Base-by-base conservation (phyloP, 2,113 vertebrate genomes). In the Oncorhynchus mykiss region DNA sequence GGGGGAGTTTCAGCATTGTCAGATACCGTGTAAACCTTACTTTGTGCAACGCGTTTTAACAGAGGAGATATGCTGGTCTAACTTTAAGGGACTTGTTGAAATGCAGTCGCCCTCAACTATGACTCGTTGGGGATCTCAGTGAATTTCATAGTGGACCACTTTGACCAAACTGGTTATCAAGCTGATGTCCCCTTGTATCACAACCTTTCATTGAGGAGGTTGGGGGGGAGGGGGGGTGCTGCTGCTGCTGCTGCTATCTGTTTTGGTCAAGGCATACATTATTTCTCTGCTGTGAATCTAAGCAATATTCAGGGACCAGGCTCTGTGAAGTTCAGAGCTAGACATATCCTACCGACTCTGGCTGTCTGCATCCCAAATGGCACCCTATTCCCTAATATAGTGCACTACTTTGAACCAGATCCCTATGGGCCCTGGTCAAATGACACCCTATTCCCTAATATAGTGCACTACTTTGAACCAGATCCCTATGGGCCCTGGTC, bases 151-250 rank as follows among this genome's bases (percentile, higher is more conserved):
- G 67, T 49, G 74, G 67, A 34, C 71, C 71, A 74, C 57, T 73
- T 51, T 78, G 59, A 77, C 70, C 31, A 54, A 67, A 20, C 12
- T 14, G 27, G 75, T 76, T 73, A 51, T 77, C 14, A 74, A 79
- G 78, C 57, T 7, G 80, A 78, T 31, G 70, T 84, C 87, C 80
- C 72, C 80, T 67, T 72, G 89, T 90, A 80, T 88, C 87, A 84
- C 87, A 60, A 77, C 3, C 6, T 39, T 39, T 8, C 34, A 39
- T 64, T 31, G 29, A 69, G 34, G 54, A 76, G 66, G 5, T 67
- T 12, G 73, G 67, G 70, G 24, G 14, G 31, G 31, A 1, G 31
- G 29, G 5, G 29, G 29, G 4, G 31, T 5, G 5, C 4, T 25
- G 2, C 27, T 27, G 27, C 3, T 27, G 27, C 27, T 27, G 27